These are phyloP conservation scores for Catostylus mosaicus DNA, from an alignment of 30 jellyfish, hydroid and myxozoan genomes.

Conservation along the genomic window DNA sequence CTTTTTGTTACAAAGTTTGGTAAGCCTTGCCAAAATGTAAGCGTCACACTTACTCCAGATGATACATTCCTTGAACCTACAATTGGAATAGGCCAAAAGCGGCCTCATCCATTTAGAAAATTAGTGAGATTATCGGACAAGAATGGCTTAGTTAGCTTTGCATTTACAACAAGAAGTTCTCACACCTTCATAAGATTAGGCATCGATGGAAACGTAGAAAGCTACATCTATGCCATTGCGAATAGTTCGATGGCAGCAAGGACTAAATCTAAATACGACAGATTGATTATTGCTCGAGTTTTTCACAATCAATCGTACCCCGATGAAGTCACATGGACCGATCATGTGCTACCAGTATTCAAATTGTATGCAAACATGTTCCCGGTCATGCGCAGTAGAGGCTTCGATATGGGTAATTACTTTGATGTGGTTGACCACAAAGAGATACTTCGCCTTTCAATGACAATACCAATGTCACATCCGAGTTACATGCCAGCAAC, in stretches of 20 bases:
- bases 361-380: conserved; percentile 45
- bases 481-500: conserved; percentile 67
- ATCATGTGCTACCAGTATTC: conserved; percentile 49
- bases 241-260: conserved; percentile 13
- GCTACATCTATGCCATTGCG: conserved; percentile 18
- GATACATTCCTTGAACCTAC: not conserved
- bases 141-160: conserved; percentile 16
- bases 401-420: conserved; percentile 42
- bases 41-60: conserved; percentile 2
- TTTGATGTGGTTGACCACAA: conserved; percentile 64
- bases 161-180: conserved; percentile 39
- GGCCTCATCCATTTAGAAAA: not conserved
- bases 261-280: no score
- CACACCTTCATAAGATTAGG: conserved; percentile 5
- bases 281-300: conserved; percentile 20
- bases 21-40: conserved; percentile 22
- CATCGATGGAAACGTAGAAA: conserved; percentile 57
- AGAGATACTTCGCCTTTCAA: conserved; percentile 19
- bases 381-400: conserved; percentile 57
- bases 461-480: conserved; percentile 54
- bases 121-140: not conserved
- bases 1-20: conserved; percentile 58
- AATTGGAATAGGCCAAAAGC: not conserved
- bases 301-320: conserved; percentile 28
- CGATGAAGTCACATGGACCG: conserved; percentile 38